Base-by-base conservation (phyloP, 2,888 invertebrate genomes). In the Xestia c-nigrum region DNA sequence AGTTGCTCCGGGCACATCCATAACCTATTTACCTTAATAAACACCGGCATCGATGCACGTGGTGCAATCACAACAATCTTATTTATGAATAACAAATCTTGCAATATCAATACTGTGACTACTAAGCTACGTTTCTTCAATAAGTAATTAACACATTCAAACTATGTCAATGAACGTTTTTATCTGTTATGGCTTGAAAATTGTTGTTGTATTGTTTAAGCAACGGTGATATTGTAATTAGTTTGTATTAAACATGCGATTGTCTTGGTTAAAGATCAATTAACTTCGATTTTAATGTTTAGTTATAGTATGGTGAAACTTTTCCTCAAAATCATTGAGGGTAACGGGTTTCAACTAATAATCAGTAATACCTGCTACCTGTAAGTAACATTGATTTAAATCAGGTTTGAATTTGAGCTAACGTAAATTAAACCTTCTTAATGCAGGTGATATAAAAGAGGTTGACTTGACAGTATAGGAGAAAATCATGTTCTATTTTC, bases 141-240 rank as follows among this genome's bases (percentile, higher is more conserved):
- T 77, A 59, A 65, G 57, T 76, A 78, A 85, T 72, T 43, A 61
- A 74, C 21, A 74, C 38, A 47, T 61, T 21, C 24, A 40, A 84
- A 88, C 70, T 73, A 71, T 88, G 78, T 78, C 76, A 86, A 86
- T 84, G 66, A 69, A 59, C 76, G 24, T 52, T 52, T 69, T 73
- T 73, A 85, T 72, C 68, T 71, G 64, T 73, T 74, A 80, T 73
- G 67, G 57, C 55, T 57, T 67, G 68, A 52, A 80, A 59, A 55
- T 47, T 19, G 31, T 76, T 84, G 40, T 61, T 69, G 50, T 57
- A 70, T 55, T 47, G 59, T 81, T 67, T 55, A 65, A 76, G 75
- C 72, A 85, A 79, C 79, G 74, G 47, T 40, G 71, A 50, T 66
- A 69, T 75, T 12, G 24, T 86, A 57, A 63, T 64, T 50, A 38